Percentiles rank a stretch among this genome's conserved stretches.
Evolutionary conservation across 2,888 invertebrate genomes (phyloP).

Genomic region (Drosophila peninsularis): DNA sequence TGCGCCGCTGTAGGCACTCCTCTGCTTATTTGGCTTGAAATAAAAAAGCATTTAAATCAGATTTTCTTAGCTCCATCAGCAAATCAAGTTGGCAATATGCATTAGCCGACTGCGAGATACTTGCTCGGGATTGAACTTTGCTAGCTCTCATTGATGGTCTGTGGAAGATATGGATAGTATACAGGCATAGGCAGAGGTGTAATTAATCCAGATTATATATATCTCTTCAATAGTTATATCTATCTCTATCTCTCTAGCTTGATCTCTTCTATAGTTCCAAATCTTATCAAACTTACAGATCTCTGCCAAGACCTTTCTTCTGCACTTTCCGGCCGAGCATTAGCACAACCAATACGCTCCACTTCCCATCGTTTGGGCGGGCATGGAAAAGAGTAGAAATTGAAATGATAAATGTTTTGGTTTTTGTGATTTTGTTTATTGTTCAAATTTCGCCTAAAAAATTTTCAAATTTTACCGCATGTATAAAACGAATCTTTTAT

Average conservation of each 20-base stretch:
- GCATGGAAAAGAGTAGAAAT: conserved; percentile 34
- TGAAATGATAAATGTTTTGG: conserved; percentile 81
- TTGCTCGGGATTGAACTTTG: not conserved
- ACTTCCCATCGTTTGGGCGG: not conserved
- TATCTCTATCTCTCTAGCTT: no score
- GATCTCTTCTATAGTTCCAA: no score
- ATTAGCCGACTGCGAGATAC: not conserved
- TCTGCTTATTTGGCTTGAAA: conserved; percentile 80
- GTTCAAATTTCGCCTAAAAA: conserved; percentile 78
- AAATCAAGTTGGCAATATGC: conserved; percentile 6
- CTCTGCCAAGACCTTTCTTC: no score
- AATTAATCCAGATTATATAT: no score
- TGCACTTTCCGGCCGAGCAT: not conserved
- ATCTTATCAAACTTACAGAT: no score
- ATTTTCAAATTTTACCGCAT: conserved; percentile 75
- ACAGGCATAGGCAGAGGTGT: no score
- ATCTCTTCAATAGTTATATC: no score
- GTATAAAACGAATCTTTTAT: conserved; percentile 75
- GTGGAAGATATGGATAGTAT: not conserved
- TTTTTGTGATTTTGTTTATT: conserved; percentile 82
- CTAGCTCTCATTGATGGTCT: not conserved
- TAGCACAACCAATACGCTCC: not conserved
- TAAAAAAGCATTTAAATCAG: conserved; percentile 79
- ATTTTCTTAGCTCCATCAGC: conserved; percentile 51
- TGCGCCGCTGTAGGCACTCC: conserved; percentile 51